These are phyloP conservation scores for Zosterops pallidus DNA, from an alignment of 2,113 vertebrate genomes.

Conservation along the genomic window DNA sequence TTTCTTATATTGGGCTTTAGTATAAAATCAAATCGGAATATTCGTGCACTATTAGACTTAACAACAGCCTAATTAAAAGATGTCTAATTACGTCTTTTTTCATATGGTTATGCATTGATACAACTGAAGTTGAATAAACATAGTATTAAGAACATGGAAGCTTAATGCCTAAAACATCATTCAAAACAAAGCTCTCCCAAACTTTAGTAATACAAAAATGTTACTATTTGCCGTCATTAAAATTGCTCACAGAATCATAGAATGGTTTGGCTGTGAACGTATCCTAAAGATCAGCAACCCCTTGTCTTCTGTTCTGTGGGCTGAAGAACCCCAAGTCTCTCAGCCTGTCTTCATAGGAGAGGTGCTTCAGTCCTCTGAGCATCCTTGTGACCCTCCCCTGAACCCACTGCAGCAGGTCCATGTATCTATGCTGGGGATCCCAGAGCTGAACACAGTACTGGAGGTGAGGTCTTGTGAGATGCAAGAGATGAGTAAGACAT, in stretches of 20 bases:
- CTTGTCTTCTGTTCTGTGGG: accelerated
- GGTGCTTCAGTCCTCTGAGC: neutral
- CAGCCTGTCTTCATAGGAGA: neutral
- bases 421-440: accelerated
- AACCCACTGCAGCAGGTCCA: neutral
- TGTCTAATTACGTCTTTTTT: neutral
- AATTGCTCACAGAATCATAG: neutral
- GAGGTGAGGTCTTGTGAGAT: neutral
- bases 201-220: neutral
- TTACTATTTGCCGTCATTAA: neutral
- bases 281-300: neutral
- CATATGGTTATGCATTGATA: neutral
- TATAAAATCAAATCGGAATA: neutral
- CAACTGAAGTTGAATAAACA: neutral
- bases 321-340: neutral
- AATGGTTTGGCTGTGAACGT: neutral
- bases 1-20: neutral
- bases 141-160: neutral
- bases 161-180: neutral
- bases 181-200: neutral
- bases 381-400: neutral
- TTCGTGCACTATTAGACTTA: neutral
- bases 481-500: neutral
- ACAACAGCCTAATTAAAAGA: neutral
- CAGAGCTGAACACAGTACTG: neutral